Evolutionary conservation across 2,888 invertebrate genomes (phyloP).

Genomic region (Tenthredo scrophulariae): DNA sequence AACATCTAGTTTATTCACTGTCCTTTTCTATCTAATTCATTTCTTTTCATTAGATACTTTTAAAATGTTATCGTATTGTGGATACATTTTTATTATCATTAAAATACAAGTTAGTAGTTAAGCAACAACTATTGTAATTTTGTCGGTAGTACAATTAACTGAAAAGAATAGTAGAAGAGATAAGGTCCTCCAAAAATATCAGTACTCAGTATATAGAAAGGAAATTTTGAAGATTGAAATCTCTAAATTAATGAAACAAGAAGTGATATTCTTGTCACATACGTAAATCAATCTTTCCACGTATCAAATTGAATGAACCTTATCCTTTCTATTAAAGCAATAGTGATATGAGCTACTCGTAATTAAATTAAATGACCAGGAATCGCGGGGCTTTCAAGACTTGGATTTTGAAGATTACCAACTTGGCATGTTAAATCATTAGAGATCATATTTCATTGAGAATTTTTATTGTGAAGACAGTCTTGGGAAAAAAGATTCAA

Average conservation of each 20-base stretch:
- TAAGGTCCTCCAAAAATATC: background rate
- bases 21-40: slow-evolving; percentile 13
- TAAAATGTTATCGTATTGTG: slow-evolving; percentile 47
- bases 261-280: background rate
- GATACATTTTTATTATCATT: slow-evolving; percentile 51
- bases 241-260: background rate
- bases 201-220: background rate
- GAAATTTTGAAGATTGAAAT: background rate
- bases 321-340: background rate
- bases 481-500: background rate
- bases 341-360: background rate
- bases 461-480: background rate
- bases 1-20: slow-evolving; percentile 2
- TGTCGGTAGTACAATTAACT: slow-evolving; percentile 10
- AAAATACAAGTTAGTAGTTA: slow-evolving; percentile 41
- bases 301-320: background rate
- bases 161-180: slow-evolving; percentile 18
- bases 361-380: background rate
- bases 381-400: background rate
- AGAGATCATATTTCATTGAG: background rate
- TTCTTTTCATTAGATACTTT: slow-evolving; percentile 24
- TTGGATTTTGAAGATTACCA: background rate
- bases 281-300: background rate
- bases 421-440: background rate
- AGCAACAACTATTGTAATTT: background rate